phyloP scores from a whole-genome alignment of 2,797 vertebrate species.

The Pitangus sulphuratus region DNA sequence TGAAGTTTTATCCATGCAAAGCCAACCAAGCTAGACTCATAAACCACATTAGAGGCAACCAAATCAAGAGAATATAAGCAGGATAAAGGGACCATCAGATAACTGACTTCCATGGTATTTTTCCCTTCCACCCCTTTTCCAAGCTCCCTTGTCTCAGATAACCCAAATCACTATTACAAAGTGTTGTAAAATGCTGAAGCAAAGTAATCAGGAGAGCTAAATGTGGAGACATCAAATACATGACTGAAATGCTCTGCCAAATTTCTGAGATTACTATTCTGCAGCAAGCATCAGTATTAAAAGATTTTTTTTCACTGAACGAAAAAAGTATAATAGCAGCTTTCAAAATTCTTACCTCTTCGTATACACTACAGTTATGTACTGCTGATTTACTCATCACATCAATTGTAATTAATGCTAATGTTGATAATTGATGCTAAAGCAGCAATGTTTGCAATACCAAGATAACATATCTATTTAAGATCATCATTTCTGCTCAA shows the following conservation, averaged over 20 bases:
- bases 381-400: background rate
- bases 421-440: background rate
- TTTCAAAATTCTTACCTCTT: background rate
- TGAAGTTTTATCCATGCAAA: background rate
- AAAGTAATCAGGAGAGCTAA: background rate
- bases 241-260: background rate
- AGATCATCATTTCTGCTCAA: background rate
- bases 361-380: background rate
- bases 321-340: background rate
- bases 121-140: background rate
- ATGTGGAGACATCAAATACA: background rate
- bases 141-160: background rate
- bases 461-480: background rate
- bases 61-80: background rate
- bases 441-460: background rate
- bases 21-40: background rate
- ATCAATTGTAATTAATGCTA: background rate
- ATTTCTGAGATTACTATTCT: background rate
- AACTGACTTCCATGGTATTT: background rate
- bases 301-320: background rate
- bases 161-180: background rate
- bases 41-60: background rate
- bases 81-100: background rate
- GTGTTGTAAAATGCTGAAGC: background rate
- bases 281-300: background rate